A percentile compares a stretch with the other conserved stretches of the same genome.
Evolutionary conservation across 2,113 vertebrate species (phyloP).

Genomic region (Baryphthengus martii): DNA sequence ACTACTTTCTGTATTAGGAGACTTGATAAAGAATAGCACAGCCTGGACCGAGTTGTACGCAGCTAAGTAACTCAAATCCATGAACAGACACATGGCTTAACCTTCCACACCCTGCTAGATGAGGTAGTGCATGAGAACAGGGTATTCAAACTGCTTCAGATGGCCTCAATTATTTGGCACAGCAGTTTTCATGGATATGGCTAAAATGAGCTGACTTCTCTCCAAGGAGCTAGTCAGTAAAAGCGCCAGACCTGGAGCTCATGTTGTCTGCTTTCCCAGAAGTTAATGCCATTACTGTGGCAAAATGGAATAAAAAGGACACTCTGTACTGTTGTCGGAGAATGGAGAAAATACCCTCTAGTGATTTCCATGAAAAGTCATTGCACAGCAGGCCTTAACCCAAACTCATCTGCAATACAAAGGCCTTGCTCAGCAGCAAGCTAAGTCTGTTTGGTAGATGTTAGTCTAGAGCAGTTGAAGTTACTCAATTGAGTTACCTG

Average conservation of each 20-base stretch:
- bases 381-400: neutral
- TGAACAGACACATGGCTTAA: neutral
- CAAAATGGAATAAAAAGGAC: neutral
- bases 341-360: neutral
- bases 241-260: constrained; percentile 7
- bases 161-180: neutral
- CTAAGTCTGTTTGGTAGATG: neutral
- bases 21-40: neutral
- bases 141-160: neutral
- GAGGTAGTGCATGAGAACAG: neutral
- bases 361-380: neutral
- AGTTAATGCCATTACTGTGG: constrained; percentile 22
- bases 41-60: neutral
- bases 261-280: neutral
- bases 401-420: neutral
- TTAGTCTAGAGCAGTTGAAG: neutral
- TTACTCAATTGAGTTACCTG: neutral
- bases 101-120: neutral
- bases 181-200: neutral
- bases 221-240: neutral
- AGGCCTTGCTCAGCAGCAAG: neutral
- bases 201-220: neutral
- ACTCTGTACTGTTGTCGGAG: neutral
- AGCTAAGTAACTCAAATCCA: neutral
- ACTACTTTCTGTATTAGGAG: neutral